These are phyloP conservation scores for Parapsyche elsis DNA, from an alignment of 1,140 invertebrate genomes.

Conservation along the genomic window DNA sequence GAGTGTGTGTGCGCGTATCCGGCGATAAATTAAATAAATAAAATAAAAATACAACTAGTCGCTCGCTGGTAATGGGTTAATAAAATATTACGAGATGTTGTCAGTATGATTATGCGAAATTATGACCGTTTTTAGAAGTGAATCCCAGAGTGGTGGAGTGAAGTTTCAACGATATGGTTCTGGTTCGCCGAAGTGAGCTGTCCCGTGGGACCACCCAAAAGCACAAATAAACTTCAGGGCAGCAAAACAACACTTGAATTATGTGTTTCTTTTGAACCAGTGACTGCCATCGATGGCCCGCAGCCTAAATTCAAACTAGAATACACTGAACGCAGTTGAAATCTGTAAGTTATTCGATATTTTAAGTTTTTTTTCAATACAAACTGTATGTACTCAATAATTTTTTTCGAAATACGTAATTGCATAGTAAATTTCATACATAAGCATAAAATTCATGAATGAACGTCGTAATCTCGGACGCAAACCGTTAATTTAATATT, in stretches of 20 bases:
- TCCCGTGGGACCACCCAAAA: conserved; percentile 36
- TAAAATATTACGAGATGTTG: conserved; percentile 15
- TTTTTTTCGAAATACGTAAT: too few species aligned
- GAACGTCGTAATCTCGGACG: too few species aligned
- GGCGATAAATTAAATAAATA: neutral
- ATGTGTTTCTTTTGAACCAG: conserved; percentile 7
- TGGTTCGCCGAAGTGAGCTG: neutral
- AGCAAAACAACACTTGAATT: conserved; percentile 30
- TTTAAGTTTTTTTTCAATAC: too few species aligned
- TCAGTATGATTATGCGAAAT: conserved; percentile 11
- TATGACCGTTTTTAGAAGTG: neutral
- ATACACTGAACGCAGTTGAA: too few species aligned
- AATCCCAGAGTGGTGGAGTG: too few species aligned
- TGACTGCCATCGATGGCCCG: conserved; percentile 9
- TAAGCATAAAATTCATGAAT: too few species aligned
- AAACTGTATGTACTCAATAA: too few species aligned
- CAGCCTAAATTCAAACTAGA: neutral
- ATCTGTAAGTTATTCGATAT: too few species aligned
- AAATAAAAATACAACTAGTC: neutral
- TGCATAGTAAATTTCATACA: too few species aligned
- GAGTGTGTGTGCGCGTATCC: neutral
- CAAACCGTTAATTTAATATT: too few species aligned
- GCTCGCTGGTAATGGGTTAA: conserved; percentile 1
- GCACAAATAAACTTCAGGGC: conserved; percentile 30
- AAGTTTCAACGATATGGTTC: neutral